Evolutionary conservation across 1,140 invertebrate species (phyloP), one percentile per base, ranked within the genome.

Genomic region (Helicoverpa zea): DNA sequence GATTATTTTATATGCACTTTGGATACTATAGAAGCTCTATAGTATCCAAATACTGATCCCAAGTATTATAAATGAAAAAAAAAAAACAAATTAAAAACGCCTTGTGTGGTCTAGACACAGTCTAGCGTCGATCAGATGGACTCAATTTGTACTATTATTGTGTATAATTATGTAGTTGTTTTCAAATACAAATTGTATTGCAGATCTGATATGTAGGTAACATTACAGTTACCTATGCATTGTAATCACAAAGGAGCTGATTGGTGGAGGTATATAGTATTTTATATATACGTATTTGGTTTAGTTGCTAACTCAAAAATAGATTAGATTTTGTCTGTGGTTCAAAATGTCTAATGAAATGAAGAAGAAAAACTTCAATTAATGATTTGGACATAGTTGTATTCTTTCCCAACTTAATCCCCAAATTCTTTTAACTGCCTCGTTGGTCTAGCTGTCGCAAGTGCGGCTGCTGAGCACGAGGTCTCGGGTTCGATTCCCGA

Each of bases 101-200:
- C 54, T 18, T 58, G 54, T 58, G 54, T 58, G 54, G 54, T 58
- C 54, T 58, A 18, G 54, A 7, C 35, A 35, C 35, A 5, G n/a
- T 7, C 7, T 58, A 58, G 54, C 4, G 23, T 23, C 23, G 23
- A 23, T 23, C 23, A 23, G 4, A 16, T n/a, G 16, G n/a, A 16
- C 9, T 56, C 52, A 3, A 56, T 56, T 56, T 56, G 16, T 7
- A 56, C 52, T 16, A 56, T 56, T 56, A 14, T 56, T 16, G 4
- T 56, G n/a, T 56, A 16, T 56, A 56, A 56, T 18, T 58, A 58
- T 56, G 2, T 58, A 58, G 54, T 58, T 58, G 54, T 58, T 58
- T 58, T 58, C 54, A 18, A 18, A 58, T 58, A n/a, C 18, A 18
- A 58, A 58, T 58, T 58, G 54, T 16, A 18, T 58, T 58, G 54